Conservation (phyloP, 2,888 invertebrate genomes). For the Watsonalla cultraria region DNA sequence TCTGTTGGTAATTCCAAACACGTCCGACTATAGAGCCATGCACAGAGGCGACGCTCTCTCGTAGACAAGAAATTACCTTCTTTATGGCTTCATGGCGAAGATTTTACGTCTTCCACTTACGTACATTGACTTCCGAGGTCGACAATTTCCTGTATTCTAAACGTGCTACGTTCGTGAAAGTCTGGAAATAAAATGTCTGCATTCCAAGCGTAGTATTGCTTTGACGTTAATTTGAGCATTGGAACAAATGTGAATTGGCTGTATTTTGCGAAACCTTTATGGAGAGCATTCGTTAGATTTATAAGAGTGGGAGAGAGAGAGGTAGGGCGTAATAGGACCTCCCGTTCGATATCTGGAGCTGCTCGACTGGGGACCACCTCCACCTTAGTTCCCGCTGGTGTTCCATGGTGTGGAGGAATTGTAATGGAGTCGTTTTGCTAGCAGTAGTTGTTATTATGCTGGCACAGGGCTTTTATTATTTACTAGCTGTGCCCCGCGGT, state of each 20-base stretch:
- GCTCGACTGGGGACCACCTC: no score
- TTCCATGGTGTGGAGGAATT: no score
- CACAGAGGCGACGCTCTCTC: conserved; percentile 44
- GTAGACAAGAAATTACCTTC: conserved; percentile 65
- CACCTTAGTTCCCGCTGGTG: no score
- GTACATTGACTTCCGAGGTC: conserved; percentile 59
- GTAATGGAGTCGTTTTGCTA: no score
- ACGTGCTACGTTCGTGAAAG: conserved; percentile 32
- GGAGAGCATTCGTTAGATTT: background rate
- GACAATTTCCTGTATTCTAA: conserved; percentile 50
- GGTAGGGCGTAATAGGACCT: no score
- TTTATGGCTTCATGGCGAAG: conserved; percentile 59
- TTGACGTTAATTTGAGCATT: background rate
- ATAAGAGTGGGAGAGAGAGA: no score
- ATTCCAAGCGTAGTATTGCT: background rate
- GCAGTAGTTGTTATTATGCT: no score
- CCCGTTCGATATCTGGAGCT: no score
- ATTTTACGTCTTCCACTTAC: conserved; percentile 65
- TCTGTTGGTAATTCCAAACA: conserved; percentile 45
- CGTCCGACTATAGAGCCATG: conserved; percentile 49
- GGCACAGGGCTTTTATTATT: no score
- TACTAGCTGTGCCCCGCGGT: no score
- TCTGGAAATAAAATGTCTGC: conserved; percentile 1
- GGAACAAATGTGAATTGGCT: background rate
- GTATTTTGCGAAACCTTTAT: background rate